Evolutionary conservation across 2,113 vertebrate species (phyloP), one percentile per base, ranked within the genome.

Genomic region (Ceyx cyanopectus): DNA sequence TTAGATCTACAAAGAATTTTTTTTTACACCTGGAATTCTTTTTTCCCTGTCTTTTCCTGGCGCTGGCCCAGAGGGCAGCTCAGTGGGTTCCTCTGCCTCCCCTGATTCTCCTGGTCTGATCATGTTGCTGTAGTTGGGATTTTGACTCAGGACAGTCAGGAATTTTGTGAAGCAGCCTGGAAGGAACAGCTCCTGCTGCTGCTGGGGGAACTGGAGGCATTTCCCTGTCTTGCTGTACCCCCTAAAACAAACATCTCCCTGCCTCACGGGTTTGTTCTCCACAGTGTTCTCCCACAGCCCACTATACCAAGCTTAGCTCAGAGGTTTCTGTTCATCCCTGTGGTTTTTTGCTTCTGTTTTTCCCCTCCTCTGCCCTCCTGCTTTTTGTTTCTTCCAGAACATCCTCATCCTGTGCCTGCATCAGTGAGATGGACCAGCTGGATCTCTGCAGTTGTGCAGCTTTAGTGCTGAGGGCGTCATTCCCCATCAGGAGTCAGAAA

Each of bases 391-490:
- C 24, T 40, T 48, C 69, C 60, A 81, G 82, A 61, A 53, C n/a
- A 51, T 30, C 40, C 40, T 65, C 5, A 1, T 34, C 14, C 41
- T 51, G 24, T 51, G 45, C 27, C 60, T 66, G 29, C 9, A 26
- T 46, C 45, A 0, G 24, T 34, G 30, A 46, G 50, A 43, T 10
- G 10, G 43, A 63, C 27, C 58, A 67, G 26, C 14, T 16, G 40
- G 30, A 40, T 8, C 30, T 46, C 21, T 62, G 15, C 43, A 34
- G n/a, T 14, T 32, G 22, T 11, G 27, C 45, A 65, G 21, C 32
- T 68, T 23, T n/a, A 46, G 34, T 20, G 12, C 6, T 0, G 0
- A 74, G 20, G 7, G 19, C 46, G 16, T 17, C 37, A 48, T 37
- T 85, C 34, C 24, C 40, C 34, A 37, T 16, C 29, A 46, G 2